These are phyloP conservation scores for Candoia aspera DNA, from an alignment of 2,113 vertebrate species.

Conservation along the genomic window DNA sequence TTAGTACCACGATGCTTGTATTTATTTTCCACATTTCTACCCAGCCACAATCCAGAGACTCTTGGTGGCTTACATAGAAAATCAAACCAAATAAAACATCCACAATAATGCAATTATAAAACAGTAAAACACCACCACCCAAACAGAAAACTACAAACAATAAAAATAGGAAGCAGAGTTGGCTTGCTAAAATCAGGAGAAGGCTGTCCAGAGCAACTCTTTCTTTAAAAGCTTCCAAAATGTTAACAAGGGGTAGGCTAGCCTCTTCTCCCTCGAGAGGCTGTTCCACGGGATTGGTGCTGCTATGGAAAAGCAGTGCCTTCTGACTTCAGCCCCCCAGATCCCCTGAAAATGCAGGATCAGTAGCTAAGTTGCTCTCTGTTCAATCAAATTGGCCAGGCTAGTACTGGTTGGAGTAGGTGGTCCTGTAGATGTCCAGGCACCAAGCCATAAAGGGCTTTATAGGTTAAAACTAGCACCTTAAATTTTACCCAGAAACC, in stretches of 20 bases:
- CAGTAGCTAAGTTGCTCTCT: background rate
- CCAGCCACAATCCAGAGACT: background rate
- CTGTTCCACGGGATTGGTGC: background rate
- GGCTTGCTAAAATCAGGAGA: background rate
- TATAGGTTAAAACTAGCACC: background rate
- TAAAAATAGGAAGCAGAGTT: background rate
- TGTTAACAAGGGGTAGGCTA: background rate
- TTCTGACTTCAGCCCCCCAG: background rate
- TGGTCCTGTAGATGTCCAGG: background rate
- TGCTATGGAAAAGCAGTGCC: background rate
- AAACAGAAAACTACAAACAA: background rate
- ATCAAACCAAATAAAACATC: background rate
- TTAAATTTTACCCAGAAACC: background rate
- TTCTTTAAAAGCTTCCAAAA: background rate
- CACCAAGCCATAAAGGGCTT: background rate
- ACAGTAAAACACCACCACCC: background rate
- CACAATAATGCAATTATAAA: background rate
- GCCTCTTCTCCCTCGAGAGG: background rate
- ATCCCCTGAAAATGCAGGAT: background rate
- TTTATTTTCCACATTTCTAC: background rate
- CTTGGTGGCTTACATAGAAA: background rate
- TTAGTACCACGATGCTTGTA: background rate
- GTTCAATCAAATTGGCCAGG: background rate
- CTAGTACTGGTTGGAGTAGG: background rate
- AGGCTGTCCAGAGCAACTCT: background rate